Evolutionary conservation across 2,888 invertebrate species (phyloP).

Genomic region (Diadegma fenestrale): DNA sequence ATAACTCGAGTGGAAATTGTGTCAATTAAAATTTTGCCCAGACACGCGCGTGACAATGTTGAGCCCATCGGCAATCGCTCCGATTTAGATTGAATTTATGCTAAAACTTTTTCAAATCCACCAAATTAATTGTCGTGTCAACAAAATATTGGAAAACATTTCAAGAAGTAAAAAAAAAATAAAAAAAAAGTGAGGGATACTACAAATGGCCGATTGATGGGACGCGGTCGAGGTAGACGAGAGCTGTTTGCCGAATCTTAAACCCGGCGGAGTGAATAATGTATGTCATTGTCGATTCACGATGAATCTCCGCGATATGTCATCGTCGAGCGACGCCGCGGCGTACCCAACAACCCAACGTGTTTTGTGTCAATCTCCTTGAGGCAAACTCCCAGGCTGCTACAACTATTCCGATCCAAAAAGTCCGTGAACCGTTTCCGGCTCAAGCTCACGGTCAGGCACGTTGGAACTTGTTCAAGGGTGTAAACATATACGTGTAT

Average conservation of each 20-base stretch:
- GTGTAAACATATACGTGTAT: constrained; percentile 28
- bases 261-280: not conserved
- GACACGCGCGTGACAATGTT: not conserved
- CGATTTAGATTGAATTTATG: too few species aligned
- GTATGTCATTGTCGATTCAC: constrained; percentile 1
- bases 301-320: not conserved
- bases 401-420: not conserved
- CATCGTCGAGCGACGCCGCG: too few species aligned
- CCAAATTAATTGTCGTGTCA: too few species aligned
- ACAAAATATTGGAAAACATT: not conserved
- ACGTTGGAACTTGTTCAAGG: constrained; percentile 46
- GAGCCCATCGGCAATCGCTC: not conserved
- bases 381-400: not conserved
- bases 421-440: constrained; percentile 60
- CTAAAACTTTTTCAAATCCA: too few species aligned
- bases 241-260: not conserved
- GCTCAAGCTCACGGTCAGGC: constrained; percentile 62
- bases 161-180: not conserved
- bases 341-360: not conserved
- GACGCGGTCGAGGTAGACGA: too few species aligned
- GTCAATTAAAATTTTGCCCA: not conserved
- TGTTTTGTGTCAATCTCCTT: constrained; percentile 6
- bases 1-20: constrained; percentile 2
- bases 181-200: not conserved
- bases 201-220: not conserved